Evolutionary conservation across 2,888 invertebrate genomes (phyloP).

Genomic region (Acleris literana): DNA sequence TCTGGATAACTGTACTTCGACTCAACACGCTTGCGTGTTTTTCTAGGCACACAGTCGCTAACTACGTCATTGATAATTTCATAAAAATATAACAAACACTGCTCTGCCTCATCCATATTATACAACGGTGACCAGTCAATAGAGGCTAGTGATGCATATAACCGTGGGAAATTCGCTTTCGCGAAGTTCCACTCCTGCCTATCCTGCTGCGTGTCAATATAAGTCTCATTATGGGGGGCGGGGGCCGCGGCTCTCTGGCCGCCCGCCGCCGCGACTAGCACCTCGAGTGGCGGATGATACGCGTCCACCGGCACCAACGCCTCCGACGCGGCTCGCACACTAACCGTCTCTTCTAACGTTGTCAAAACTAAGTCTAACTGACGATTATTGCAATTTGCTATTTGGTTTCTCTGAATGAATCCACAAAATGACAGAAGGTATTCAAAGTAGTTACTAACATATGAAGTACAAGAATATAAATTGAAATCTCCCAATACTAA

Average conservation of each 20-base stretch:
- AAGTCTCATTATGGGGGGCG: not conserved
- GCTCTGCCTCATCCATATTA: not conserved
- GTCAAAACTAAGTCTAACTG: not conserved
- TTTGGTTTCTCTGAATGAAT: slow-evolving; percentile 5
- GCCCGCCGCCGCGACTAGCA: not conserved
- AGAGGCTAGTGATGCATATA: slow-evolving; percentile 6
- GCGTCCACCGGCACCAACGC: slow-evolving; percentile 1
- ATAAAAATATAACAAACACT: slow-evolving; percentile 1
- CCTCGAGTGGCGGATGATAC: slow-evolving; percentile 1
- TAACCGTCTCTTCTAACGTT: not conserved
- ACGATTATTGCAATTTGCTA: slow-evolving; percentile 1
- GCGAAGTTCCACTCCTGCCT: slow-evolving; percentile 8
- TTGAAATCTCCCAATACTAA: not conserved
- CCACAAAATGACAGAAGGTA: slow-evolving; percentile 2
- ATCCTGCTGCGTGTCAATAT: not conserved
- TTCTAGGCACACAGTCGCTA: not conserved
- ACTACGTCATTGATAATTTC: not conserved
- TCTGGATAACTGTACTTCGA: too few species aligned
- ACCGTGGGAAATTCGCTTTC: slow-evolving; percentile 4
- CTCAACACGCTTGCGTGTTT: not conserved
- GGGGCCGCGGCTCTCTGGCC: not conserved
- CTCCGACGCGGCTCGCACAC: slow-evolving; percentile 1
- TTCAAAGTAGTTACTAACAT: slow-evolving; percentile 1
- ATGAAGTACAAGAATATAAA: not conserved
- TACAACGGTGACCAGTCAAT: slow-evolving; percentile 17